Base-by-base conservation (phyloP, 2,888 invertebrate genomes). In the Cabera pusaria region DNA sequence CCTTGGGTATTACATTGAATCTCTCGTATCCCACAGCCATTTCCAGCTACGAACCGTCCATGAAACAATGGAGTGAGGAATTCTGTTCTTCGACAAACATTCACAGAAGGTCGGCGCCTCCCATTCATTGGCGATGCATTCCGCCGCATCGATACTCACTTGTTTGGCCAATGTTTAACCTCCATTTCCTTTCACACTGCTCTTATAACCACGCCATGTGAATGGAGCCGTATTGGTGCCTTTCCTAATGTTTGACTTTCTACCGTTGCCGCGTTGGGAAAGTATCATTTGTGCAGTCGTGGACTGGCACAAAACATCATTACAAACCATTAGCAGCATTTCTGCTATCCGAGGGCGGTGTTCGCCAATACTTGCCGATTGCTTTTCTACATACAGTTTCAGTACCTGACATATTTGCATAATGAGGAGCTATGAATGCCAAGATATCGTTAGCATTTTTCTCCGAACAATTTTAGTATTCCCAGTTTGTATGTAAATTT, bases 221-320 rank as follows among this genome's bases (percentile, higher is more conserved):
- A 78, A 82, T 75, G 71, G 59, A 72, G 56, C 65, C 61, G 62
- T 66, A 64, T 64, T 62, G 58, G 65, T 70, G 59, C 68, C 69
- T 70, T 70, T 73, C 72, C 65, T 72, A 74, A 79, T 80, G 75
- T 79, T 78, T 74, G 69, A 78, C 84, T 84, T 84, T 84, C 85
- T 84, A 81, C 71, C 56, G 69, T n/a, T n/a, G n/a, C n/a, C n/a
- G n/a, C n/a, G n/a, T 64, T 79, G 75, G 70, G 85, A 82, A 84
- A 83, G 82, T 82, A 75, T 74, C 73, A 72, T 77, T 76, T 75
- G 73, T 71, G 67, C 57, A 64, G 60, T 64, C 61, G 62, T 59
- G 59, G 55, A 64, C 67, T 63, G 60, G 65, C 70, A 61, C 64
- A 60, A 66, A 72, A 70, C 71, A 66, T 67, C 64, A 64, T 71